Evolutionary conservation across 1,140 invertebrate genomes (phyloP).

Genomic region (Amphibalanus amphitrite): DNA sequence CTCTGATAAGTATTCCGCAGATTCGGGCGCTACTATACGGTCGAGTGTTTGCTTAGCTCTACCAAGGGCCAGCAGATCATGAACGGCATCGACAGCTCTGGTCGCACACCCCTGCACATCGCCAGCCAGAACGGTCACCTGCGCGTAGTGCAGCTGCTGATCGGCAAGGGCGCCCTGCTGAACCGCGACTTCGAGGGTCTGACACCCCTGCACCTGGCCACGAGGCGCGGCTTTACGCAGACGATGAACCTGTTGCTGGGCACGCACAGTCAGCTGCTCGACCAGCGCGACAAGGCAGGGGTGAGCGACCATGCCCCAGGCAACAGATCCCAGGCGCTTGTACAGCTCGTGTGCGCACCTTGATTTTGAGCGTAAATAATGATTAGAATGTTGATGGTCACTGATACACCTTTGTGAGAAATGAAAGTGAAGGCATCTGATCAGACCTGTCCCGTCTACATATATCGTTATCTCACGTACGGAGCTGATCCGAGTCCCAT

Average conservation of each 20-base stretch:
- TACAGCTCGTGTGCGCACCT: too few relatives aligned
- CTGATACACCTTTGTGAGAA: too few relatives aligned
- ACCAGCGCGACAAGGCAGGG: slow-evolving; percentile 65
- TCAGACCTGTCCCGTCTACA: too few relatives aligned
- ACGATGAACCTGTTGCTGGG: slow-evolving; percentile 59
- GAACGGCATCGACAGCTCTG: slow-evolving; percentile 64
- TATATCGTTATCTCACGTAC: too few relatives aligned
- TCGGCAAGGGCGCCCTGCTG: slow-evolving; percentile 63
- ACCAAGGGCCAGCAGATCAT: slow-evolving; percentile 66
- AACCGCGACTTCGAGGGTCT: slow-evolving; percentile 66
- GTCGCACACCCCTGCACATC: slow-evolving; percentile 57
- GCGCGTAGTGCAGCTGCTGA: slow-evolving; percentile 56
- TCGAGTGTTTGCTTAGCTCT: slow-evolving; percentile 55
- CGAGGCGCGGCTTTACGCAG: slow-evolving; percentile 60
- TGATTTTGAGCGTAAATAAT: too few relatives aligned
- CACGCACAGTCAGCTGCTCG: slow-evolving; percentile 63
- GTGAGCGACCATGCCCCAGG: slow-evolving; percentile 32
- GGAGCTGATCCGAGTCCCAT: too few relatives aligned
- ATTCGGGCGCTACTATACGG: slow-evolving; percentile 68
- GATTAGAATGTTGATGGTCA: too few relatives aligned
- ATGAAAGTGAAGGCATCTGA: too few relatives aligned
- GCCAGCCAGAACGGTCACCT: slow-evolving; percentile 41
- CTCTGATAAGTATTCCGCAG: slow-evolving; percentile 28
- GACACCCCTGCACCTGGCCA: slow-evolving; percentile 66
- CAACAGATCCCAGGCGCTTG: too few relatives aligned